phyloP scores from a whole-genome alignment of 2,797 vertebrate species.

The Pterois miles region DNA sequence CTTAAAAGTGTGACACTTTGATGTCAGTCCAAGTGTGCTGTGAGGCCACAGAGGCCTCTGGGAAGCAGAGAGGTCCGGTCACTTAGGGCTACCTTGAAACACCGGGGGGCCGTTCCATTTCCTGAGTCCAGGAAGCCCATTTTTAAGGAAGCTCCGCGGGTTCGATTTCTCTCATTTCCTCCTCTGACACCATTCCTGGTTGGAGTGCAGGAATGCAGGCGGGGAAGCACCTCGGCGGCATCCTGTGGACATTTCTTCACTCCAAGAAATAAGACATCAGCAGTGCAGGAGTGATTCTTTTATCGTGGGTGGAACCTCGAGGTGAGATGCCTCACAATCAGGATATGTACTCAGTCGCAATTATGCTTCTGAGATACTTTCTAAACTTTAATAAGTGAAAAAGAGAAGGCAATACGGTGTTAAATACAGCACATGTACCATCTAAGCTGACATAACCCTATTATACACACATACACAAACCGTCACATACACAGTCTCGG shows the following conservation, averaged over 20 bases:
- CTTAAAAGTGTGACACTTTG: slow-evolving; percentile 61
- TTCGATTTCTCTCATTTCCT: slow-evolving; percentile 82
- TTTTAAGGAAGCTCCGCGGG: slow-evolving; percentile 69
- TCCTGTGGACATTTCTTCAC: slow-evolving; percentile 62
- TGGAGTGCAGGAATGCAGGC: slow-evolving; percentile 75
- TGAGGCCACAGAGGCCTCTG: slow-evolving; percentile 49
- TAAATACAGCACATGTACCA: slow-evolving; percentile 73
- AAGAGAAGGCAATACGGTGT: slow-evolving; percentile 69
- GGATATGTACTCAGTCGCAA: slow-evolving; percentile 59
- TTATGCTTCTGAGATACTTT: slow-evolving; percentile 73
- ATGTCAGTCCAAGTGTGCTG: slow-evolving; percentile 45
- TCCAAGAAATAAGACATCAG: slow-evolving; percentile 48
- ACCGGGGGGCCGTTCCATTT: slow-evolving; percentile 72
- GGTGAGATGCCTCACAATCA: slow-evolving; percentile 57
- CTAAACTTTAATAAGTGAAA: slow-evolving; percentile 77
- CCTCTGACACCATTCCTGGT: slow-evolving; percentile 67
- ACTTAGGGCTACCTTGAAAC: slow-evolving; percentile 58
- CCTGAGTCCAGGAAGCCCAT: slow-evolving; percentile 72
- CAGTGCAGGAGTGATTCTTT: slow-evolving; percentile 11
- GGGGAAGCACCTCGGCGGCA: slow-evolving; percentile 52
- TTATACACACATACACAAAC: slow-evolving; percentile 72
- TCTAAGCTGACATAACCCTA: slow-evolving; percentile 81
- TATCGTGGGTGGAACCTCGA: background rate
- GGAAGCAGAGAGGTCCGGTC: slow-evolving; percentile 54
- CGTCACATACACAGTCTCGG: slow-evolving; percentile 65